Evolutionary conservation across 92 coral and sea anemone species (phyloP).

Genomic region (Ricordea florida): DNA sequence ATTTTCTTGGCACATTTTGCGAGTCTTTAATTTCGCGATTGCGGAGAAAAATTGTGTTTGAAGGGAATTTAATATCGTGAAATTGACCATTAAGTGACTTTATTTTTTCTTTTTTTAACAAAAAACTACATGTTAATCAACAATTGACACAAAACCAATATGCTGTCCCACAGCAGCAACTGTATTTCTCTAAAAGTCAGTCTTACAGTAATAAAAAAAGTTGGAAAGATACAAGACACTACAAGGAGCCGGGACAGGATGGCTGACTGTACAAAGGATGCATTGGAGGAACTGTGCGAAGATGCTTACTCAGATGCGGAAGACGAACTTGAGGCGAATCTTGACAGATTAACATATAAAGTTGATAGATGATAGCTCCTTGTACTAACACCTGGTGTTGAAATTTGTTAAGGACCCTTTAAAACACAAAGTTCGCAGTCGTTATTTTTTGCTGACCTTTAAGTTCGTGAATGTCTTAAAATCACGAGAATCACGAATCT

Average conservation of each 20-base stretch:
- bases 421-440: conserved; percentile 55
- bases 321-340: conserved; percentile 60
- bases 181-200: too few species aligned
- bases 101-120: too few species aligned
- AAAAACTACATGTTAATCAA: too few species aligned
- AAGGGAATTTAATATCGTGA: too few species aligned
- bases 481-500: conserved; percentile 31
- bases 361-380: conserved; percentile 66
- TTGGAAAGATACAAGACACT: conserved; percentile 10
- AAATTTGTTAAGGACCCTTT: conserved; percentile 36
- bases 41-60: too few species aligned
- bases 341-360: conserved; percentile 61
- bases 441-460: conserved; percentile 26
- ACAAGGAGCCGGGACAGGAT: conserved; percentile 33
- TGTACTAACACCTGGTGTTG: conserved; percentile 45
- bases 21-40: too few species aligned
- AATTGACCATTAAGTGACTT: too few species aligned
- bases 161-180: too few species aligned
- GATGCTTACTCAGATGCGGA: conserved; percentile 50
- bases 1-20: too few species aligned
- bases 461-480: conserved; percentile 18
- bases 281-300: conserved; percentile 44
- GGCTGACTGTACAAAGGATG: conserved; percentile 41
- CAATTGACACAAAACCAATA: too few species aligned
- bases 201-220: too few species aligned